phyloP scores from a whole-genome alignment of 2,113 vertebrate genomes.

The Odontophorus gujanensis region DNA sequence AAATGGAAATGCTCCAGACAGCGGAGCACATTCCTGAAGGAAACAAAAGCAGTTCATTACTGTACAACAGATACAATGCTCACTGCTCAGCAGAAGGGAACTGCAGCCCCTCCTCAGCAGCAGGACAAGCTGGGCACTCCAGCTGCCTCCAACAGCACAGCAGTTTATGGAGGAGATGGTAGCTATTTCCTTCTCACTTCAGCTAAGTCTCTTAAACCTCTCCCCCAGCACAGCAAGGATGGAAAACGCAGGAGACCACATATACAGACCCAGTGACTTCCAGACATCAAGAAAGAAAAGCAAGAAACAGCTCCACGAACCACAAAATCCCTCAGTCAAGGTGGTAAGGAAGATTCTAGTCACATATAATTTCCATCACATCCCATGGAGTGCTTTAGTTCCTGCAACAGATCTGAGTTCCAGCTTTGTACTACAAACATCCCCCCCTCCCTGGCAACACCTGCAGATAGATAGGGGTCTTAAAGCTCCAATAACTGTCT shows the following conservation, averaged over 20 bases:
- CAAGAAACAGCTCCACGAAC: background rate
- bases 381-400: background rate
- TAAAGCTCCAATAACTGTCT: background rate
- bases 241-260: background rate
- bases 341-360: background rate
- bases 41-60: conserved; percentile 75
- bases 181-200: background rate
- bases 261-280: background rate
- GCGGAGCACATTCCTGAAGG: conserved; percentile 47
- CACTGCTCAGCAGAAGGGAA: conserved; percentile 17
- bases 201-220: background rate
- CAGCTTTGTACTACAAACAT: background rate
- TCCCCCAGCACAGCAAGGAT: background rate
- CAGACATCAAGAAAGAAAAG: background rate
- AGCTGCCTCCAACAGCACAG: background rate
- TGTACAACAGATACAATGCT: conserved; percentile 56
- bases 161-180: background rate
- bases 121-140: background rate
- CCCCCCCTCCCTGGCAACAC: background rate
- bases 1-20: conserved; percentile 76
- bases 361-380: background rate
- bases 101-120: background rate
- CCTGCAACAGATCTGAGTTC: background rate
- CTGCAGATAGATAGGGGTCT: accelerated
- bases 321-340: background rate